Conservation (phyloP, 2,888 invertebrate species). For the Stratiomys singularior region DNA sequence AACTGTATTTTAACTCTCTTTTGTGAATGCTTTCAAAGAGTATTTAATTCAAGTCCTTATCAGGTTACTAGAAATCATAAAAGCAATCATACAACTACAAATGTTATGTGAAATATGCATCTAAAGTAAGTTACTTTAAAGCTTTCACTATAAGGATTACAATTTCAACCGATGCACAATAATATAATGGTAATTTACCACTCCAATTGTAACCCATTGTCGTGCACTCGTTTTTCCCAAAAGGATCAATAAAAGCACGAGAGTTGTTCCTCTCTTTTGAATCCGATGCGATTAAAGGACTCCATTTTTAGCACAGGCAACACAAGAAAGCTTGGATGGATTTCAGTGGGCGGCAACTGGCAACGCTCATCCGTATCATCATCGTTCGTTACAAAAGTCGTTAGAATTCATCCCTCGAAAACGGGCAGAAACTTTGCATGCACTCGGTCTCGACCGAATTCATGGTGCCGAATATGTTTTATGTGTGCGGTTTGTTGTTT, state of each 20-base stretch:
- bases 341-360: constrained; percentile 33
- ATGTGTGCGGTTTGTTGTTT: constrained; percentile 38
- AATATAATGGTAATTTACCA: no score
- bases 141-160: no score
- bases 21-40: no score
- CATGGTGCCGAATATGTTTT: constrained; percentile 33
- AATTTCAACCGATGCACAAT: no score
- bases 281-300: constrained; percentile 47
- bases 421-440: neutral
- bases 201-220: neutral
- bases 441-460: constrained; percentile 23
- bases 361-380: constrained; percentile 7
- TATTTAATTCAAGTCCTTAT: no score
- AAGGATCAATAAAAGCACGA: constrained; percentile 47
- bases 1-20: no score
- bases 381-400: neutral
- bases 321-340: neutral
- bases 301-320: constrained; percentile 47
- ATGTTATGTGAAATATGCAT: no score
- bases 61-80: no score
- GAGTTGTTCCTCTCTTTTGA: constrained; percentile 6
- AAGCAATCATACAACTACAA: no score
- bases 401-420: neutral
- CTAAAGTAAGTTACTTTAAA: no score
- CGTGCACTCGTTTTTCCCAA: constrained; percentile 42